phyloP scores from a whole-genome alignment of 1,140 invertebrate species.

The Laupala kohalensis region DNA sequence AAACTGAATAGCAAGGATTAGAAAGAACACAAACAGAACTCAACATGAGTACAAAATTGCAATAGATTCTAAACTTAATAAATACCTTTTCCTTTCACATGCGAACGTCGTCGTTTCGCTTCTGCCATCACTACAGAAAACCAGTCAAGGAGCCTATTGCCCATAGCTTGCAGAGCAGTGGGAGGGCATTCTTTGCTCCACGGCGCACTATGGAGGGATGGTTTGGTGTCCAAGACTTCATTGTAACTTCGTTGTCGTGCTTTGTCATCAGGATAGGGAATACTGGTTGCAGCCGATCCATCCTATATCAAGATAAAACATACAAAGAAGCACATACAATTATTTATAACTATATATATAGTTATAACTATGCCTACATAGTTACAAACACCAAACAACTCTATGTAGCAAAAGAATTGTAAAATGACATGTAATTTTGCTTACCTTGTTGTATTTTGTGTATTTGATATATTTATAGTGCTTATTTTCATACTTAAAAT shows the following conservation, averaged over 20 bases:
- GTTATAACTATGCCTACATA: too few species aligned
- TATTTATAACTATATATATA: too few species aligned
- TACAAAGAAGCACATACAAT: too few species aligned
- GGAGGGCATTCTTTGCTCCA: conserved; percentile 40
- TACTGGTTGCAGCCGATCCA: conserved; percentile 26
- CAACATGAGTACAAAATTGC: background rate
- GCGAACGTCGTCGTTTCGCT: conserved; percentile 39
- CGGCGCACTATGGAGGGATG: conserved; percentile 17
- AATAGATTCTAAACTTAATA: background rate
- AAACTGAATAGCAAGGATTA: background rate
- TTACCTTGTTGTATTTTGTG: conserved; percentile 54
- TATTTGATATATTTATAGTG: conserved; percentile 70
- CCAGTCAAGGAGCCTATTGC: conserved; percentile 82
- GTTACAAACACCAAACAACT: too few species aligned
- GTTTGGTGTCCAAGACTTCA: conserved; percentile 47
- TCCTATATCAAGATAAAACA: conserved; percentile 28
- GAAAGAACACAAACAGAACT: background rate
- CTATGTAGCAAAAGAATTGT: conserved; percentile 1
- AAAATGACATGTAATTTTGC: conserved; percentile 15
- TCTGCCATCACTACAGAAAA: conserved; percentile 85
- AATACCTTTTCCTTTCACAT: conserved; percentile 27
- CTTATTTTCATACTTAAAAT: conserved; percentile 68
- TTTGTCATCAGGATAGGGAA: conserved; percentile 44
- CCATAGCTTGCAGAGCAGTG: conserved; percentile 68
- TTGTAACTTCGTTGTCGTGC: conserved; percentile 50